Evolutionary conservation across 2,797 vertebrate genomes (phyloP).

Genomic region (Microcaecilia unicolor): DNA sequence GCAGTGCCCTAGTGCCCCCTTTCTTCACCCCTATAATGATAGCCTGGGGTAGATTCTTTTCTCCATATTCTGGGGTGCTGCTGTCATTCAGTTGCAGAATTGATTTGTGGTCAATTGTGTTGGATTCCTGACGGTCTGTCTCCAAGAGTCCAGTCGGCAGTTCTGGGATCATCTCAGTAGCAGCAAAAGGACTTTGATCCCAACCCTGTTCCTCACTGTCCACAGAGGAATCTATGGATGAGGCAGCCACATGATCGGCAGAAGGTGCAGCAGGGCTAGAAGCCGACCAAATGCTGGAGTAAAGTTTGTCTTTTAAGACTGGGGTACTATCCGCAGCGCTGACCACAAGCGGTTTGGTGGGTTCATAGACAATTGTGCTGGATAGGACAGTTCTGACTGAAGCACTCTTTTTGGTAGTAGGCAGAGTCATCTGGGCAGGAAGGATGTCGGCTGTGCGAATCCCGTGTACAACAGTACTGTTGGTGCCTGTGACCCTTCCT

Average conservation of each 20-base stretch:
- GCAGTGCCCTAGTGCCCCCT: conserved; percentile 86
- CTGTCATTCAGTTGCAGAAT: conserved; percentile 56
- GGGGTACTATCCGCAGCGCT: background rate
- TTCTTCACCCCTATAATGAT: conserved; percentile 97
- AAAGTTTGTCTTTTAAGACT: background rate
- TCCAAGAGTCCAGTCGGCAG: conserved; percentile 51
- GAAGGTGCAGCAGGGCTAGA: background rate
- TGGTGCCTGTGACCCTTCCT: too few species aligned
- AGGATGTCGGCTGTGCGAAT: background rate
- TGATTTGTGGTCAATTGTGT: conserved; percentile 73
- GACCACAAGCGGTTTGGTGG: background rate
- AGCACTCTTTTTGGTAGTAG: too few species aligned
- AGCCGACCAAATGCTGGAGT: background rate
- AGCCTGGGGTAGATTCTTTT: conserved; percentile 89
- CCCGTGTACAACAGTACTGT: background rate
- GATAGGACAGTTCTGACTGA: background rate
- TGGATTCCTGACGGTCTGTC: conserved; percentile 65
- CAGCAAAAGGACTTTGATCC: conserved; percentile 56
- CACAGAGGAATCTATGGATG: background rate
- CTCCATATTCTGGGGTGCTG: conserved; percentile 80
- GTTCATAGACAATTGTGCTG: too few species aligned
- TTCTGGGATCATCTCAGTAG: conserved; percentile 50
- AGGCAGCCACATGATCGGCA: too few species aligned
- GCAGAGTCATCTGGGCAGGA: background rate
- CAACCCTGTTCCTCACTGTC: conserved; percentile 24